Conservation (phyloP, 2,888 invertebrate species). For the Ferdinandea cuprea region DNA sequence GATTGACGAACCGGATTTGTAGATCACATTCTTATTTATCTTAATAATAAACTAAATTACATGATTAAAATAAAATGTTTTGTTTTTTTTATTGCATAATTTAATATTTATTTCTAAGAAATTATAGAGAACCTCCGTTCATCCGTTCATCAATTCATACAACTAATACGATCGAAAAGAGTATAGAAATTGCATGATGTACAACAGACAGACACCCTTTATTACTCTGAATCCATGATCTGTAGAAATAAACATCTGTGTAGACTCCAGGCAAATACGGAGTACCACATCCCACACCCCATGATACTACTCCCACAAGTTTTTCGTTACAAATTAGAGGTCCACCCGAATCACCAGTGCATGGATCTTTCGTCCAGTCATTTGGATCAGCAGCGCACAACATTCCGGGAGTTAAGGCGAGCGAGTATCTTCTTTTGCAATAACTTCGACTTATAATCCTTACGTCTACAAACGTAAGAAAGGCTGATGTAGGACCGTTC, state of each 20-base stretch:
- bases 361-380: slow-evolving; percentile 21
- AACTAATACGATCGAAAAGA: neutral
- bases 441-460: neutral
- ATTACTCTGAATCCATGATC: slow-evolving; percentile 26
- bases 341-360: slow-evolving; percentile 56
- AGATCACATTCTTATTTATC: no score
- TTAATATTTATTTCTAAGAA: no score
- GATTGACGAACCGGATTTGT: no score
- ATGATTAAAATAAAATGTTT: no score
- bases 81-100: no score
- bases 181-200: neutral
- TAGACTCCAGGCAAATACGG: slow-evolving; percentile 33
- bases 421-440: slow-evolving; percentile 17
- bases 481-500: slow-evolving; percentile 31
- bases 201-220: neutral
- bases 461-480: slow-evolving; percentile 15
- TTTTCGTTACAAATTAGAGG: slow-evolving; percentile 41
- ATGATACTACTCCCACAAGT: slow-evolving; percentile 44
- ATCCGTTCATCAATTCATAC: no score
- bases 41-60: no score
- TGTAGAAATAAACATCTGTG: slow-evolving; percentile 43
- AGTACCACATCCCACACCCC: slow-evolving; percentile 43
- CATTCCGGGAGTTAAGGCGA: slow-evolving; percentile 27
- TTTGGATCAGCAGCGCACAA: slow-evolving; percentile 29
- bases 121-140: no score